Percentiles rank a stretch among this genome's conserved stretches.
Evolutionary conservation across 1,140 invertebrate genomes (phyloP).

Genomic region (Drosophila willistoni): DNA sequence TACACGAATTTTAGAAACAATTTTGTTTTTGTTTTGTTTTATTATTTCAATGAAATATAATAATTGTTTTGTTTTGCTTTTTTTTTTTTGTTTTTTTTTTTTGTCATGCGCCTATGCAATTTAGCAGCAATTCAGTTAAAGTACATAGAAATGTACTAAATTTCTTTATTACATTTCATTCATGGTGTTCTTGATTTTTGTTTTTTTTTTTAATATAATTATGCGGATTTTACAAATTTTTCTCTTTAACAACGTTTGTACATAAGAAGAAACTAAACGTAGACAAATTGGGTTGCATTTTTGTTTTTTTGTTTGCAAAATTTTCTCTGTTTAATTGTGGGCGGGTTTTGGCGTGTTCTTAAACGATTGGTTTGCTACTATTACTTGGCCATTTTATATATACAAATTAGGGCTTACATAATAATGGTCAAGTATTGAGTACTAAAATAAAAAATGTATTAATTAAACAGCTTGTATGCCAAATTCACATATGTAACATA

Average conservation of each 20-base stretch:
- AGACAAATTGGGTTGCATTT: conserved; percentile 38
- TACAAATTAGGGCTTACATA: conserved; percentile 36
- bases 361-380: conserved; percentile 40
- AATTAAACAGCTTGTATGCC: conserved; percentile 57
- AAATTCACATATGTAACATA: conserved; percentile 59
- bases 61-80: conserved; percentile 70
- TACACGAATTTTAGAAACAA: conserved; percentile 82
- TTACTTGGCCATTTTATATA: conserved; percentile 62
- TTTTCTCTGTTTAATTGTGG: conserved; percentile 55
- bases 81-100: conserved; percentile 75
- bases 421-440: conserved; percentile 49
- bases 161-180: conserved; percentile 58
- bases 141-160: conserved; percentile 38
- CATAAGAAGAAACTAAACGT: conserved; percentile 72
- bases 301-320: not conserved
- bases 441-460: conserved; percentile 50
- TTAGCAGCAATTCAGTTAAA: conserved; percentile 71
- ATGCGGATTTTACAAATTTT: conserved; percentile 65
- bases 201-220: conserved; percentile 29
- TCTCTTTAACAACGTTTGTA: conserved; percentile 67
- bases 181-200: conserved; percentile 31
- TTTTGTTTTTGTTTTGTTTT: conserved; percentile 59
- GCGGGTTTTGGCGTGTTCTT: conserved; percentile 35
- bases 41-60: conserved; percentile 82
- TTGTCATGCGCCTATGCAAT: conserved; percentile 68